Evolutionary conservation across 2,888 invertebrate genomes (phyloP), one percentile per base, ranked within the genome.

Genomic region (Caenorhabditis imperialis): DNA sequence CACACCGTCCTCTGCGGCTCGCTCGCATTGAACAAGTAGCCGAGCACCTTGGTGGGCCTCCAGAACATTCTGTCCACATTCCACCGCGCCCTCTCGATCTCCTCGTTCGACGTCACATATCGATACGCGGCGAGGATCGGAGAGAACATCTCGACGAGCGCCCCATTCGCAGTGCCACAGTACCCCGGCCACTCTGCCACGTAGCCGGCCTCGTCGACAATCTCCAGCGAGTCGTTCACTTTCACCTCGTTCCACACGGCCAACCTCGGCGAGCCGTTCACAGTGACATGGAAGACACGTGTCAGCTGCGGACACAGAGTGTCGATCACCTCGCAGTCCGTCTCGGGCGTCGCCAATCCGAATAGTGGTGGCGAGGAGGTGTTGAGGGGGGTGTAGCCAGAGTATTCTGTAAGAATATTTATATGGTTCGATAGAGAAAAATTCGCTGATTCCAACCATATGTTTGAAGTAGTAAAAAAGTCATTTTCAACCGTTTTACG

Each of bases 101-200:
- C 63, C 25, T 73, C 73, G 33, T 60, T 61, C 23, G 60, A 42
- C 8, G 60, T 55, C 16, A 61, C 57, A 25, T 73, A 73, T 16
- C 42, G 33, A 33, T 48, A 65, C 6, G 35, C 3, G 7, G 25
- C 40, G 16, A 60, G 18, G n/a, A 73, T 44, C 20, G 58, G 54
- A 25, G 65, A 65, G 35, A 25, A 73, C 65, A 73, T 60, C 38
- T 73, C 73, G 12, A 73, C 65, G 1, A 73, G 50, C 7, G 60
- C 65, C 33, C 73, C 73, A 37, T 73, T 37, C 12, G 65, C 38
- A 27, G 73, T 73, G 45, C 73, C 73, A 65, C 73, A 73, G 33
- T 73, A 73, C 22, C 73, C 73, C 14, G 73, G 73, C 73, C 73
- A 73, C n/a, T 51, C 18, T 12, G 53, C 65, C 37, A 73, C 40